Evolutionary conservation across 2,888 invertebrate species (phyloP), one percentile per base, ranked within the genome.

Genomic region (Andrena minutula): DNA sequence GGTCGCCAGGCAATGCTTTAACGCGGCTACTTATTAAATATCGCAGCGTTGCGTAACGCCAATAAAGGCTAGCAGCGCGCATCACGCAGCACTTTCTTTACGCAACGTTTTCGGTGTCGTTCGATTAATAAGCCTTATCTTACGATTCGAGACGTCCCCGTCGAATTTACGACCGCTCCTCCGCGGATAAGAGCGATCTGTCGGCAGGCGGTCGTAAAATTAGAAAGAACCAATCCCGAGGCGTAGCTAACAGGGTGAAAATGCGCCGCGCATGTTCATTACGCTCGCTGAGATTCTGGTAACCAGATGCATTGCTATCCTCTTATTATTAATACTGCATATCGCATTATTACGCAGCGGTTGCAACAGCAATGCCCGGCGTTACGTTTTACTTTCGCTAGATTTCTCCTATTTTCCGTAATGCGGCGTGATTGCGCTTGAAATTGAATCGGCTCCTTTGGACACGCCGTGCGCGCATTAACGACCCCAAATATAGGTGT

Each of bases 371-470:
- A 75, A 41, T 79, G 26, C 56, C 53, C 69, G 66, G 61, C 51
- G 89, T 90, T 90, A 87, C 88, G 88, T 87, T 56, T 89, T 90
- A 91, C 93, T 93, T 92, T 93, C 92, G 88, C 91, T 87, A 87
- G 91, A 89, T 93, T 93, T 93, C 93, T 93, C 93, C 91, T 88
- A 92, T 93, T 93, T 94, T 90, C 92, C 88, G 90, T 90, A 90
- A 92, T 92, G 82, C 87, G 64, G 81, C 87, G 87, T 90, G 91
- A 93, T 93, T 92, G 89, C 91, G 84, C 88, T 86, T 89, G 90
- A 92, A 93, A 93, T 93, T 92, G 93, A 91, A 90, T 86, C 84
- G 83, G 80, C 79, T 68, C 64, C 86, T 82, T 80, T 75, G 79
- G 77, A 81, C 68, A 65, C 76, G 64, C 47, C 72, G 26, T 56